Base-by-base conservation (phyloP, 2,797 vertebrate genomes). In the Calcarius lapponicus region DNA sequence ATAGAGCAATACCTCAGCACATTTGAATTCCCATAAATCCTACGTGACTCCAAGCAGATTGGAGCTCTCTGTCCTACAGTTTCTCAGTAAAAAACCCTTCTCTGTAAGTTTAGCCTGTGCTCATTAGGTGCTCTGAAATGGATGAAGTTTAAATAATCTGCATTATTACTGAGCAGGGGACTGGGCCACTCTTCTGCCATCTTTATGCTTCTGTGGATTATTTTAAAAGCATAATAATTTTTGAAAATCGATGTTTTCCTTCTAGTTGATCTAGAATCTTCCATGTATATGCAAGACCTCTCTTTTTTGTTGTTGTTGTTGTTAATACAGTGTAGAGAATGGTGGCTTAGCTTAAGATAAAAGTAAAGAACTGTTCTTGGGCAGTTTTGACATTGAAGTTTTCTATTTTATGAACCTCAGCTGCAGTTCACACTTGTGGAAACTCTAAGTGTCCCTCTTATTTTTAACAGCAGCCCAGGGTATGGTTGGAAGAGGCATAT, bases 401-500 rank as follows among this genome's bases (percentile, higher is more conserved):
- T 90, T 97, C 31, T 96, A 29, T 94, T 97, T 97, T 94, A 96
- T 93, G 97, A 97, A 97, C 74, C 96, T 97, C 97, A 97, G 95
- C 97, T 96, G 97, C 97, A 94, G 66, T 96, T 97, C 96, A 96
- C 94, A 96, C 96, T 97, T 95, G 94, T 96, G 97, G 97, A 97
- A 98, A 98, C 95, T 96, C 43, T 96, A 97, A 97, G 96, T 94
- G 94, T 96, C 94, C 93, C 93, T 95, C 97, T 97, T 95, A 95
- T 97, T 98, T 98, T 98, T 97, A 94, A 96, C 96, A 96, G 95
- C 96, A 97, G 97, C 95, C 93, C 88, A 96, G 95, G 94, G 96
- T 96, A 96, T 90, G 90, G 95, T 95, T 95, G 95, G 95, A 88
- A 93, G 95, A 96, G 88, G 96, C 94, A 86, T 93, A 97, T 96